Evolutionary conservation across 2,113 vertebrate species (phyloP).

Genomic region (Macquaria australasica): DNA sequence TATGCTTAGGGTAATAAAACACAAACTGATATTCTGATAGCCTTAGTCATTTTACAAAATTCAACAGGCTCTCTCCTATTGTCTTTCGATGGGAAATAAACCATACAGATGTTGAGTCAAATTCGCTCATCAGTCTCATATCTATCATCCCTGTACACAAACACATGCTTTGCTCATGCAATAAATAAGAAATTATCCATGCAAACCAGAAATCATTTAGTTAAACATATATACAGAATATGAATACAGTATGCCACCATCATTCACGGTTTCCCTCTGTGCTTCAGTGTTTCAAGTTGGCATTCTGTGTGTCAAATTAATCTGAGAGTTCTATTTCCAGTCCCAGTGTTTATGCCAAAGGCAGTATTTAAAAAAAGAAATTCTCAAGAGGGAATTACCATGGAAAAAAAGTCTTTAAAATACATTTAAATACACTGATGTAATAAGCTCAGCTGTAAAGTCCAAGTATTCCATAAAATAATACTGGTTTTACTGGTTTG

Average conservation of each 20-base stretch:
- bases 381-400: constrained; percentile 58
- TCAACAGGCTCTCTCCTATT: neutral
- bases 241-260: neutral
- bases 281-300: constrained; percentile 49
- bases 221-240: constrained; percentile 20
- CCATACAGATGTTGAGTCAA: neutral
- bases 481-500: constrained; percentile 18
- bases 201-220: constrained; percentile 26
- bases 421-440: constrained; percentile 48
- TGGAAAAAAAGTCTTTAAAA: constrained; percentile 47
- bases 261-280: constrained; percentile 31
- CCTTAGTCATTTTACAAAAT: neutral
- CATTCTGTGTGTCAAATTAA: constrained; percentile 70
- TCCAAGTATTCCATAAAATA: neutral
- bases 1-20: neutral
- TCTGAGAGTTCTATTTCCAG: constrained; percentile 67
- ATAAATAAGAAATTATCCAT: constrained; percentile 18
- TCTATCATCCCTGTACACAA: neutral
- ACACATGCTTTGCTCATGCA: neutral
- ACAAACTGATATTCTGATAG: neutral
- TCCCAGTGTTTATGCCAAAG: constrained; percentile 74
- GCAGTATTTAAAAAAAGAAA: constrained; percentile 59
- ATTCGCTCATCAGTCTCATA: neutral
- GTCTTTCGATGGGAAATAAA: constrained; percentile 13
- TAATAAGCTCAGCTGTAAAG: constrained; percentile 37